Evolutionary conservation across 2,888 invertebrate genomes (phyloP).

Genomic region (Xanthorhoe spadicearia): DNA sequence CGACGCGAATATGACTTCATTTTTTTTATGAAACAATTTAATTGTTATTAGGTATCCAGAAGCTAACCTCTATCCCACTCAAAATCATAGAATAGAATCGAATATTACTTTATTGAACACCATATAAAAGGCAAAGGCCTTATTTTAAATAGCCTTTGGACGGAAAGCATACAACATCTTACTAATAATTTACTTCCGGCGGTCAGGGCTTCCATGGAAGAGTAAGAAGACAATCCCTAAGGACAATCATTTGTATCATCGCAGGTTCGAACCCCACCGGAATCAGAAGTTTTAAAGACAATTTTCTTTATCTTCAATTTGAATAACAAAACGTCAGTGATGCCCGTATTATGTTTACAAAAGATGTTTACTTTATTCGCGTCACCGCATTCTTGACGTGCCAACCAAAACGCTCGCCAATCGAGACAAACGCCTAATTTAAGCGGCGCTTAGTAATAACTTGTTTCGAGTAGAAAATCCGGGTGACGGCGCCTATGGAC

Average conservation of each 20-base stretch:
- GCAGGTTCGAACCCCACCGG: no score
- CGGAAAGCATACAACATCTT: no score
- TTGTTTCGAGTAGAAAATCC: slow-evolving; percentile 30
- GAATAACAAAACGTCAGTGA: slow-evolving; percentile 10
- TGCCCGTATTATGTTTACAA: slow-evolving; percentile 26
- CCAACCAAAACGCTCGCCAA: slow-evolving; percentile 26
- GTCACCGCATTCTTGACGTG: slow-evolving; percentile 31
- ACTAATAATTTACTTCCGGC: background rate
- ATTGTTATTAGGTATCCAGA: background rate
- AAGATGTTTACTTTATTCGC: slow-evolving; percentile 19
- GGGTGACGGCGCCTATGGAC: slow-evolving; percentile 34
- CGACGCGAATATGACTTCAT: background rate
- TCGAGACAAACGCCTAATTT: slow-evolving; percentile 35
- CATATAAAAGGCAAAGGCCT: no score
- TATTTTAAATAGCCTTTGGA: no score
- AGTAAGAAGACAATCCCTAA: background rate
- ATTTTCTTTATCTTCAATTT: background rate
- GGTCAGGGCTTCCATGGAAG: background rate
- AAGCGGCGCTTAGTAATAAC: slow-evolving; percentile 39
- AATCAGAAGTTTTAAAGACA: no score
- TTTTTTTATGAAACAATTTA: background rate
- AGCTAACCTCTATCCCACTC: no score
- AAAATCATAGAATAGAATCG: no score
- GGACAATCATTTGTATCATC: background rate
- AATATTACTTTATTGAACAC: no score